Percentiles rank a stretch among this genome's conserved stretches.
phyloP scores from a whole-genome alignment of 1,140 invertebrate genomes.

The Philopotamus ludificatus region DNA sequence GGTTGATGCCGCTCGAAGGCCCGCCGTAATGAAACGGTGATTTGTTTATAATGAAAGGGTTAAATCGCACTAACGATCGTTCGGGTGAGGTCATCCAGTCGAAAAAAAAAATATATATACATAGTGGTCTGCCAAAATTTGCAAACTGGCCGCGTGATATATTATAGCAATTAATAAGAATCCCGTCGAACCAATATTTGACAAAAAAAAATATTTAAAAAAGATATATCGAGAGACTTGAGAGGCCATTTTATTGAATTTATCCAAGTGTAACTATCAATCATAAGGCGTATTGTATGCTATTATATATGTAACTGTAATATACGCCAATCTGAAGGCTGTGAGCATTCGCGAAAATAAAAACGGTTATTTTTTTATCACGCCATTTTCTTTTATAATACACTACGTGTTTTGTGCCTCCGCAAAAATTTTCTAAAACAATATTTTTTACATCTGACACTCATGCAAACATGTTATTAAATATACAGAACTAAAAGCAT shows the following conservation, averaged over 20 bases:
- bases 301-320: slow-evolving; percentile 11
- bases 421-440: too few species aligned
- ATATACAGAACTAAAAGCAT: too few species aligned
- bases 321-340: background rate
- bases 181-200: background rate
- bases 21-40: slow-evolving; percentile 16
- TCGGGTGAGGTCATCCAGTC: slow-evolving; percentile 2
- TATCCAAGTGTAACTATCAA: slow-evolving; percentile 10
- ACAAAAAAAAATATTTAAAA: too few species aligned
- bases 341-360: background rate
- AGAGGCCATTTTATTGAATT: slow-evolving; percentile 6
- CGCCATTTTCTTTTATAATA: background rate
- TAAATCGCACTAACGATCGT: slow-evolving; percentile 20
- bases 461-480: too few species aligned
- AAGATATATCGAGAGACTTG: too few species aligned
- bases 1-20: slow-evolving; percentile 11
- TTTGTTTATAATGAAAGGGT: slow-evolving; percentile 24
- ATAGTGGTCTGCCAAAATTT: background rate
- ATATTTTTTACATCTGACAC: too few species aligned
- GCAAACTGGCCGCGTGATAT: slow-evolving; percentile 6
- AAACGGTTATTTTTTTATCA: background rate
- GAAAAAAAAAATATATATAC: too few species aligned
- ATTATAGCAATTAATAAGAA: slow-evolving; percentile 15
- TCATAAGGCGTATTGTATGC: slow-evolving; percentile 3
- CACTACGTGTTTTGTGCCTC: too few species aligned